Percentiles rank a stretch among this genome's conserved stretches.
phyloP scores from a whole-genome alignment of 2,113 vertebrate species.

The Numida meleagris region DNA sequence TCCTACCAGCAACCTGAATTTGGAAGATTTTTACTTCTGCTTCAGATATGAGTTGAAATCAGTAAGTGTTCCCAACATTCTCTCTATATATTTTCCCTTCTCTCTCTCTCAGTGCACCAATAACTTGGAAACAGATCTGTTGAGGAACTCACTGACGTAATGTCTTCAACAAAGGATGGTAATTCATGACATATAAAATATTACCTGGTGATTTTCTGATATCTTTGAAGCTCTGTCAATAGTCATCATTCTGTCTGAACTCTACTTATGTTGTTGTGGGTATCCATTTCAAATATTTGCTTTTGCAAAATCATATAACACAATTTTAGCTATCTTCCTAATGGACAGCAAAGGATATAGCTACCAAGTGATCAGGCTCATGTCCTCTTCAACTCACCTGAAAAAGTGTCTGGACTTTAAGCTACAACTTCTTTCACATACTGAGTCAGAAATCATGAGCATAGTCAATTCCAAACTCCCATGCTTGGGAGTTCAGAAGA shows the following conservation, averaged over 20 bases:
- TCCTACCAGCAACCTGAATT: background rate
- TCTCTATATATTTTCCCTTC: rapidly evolving
- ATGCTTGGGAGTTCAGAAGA: background rate
- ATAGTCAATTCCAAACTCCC: background rate
- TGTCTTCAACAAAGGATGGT: background rate
- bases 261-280: background rate
- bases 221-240: background rate
- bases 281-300: background rate
- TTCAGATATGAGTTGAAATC: background rate
- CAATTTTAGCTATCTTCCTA: background rate
- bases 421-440: background rate
- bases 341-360: background rate
- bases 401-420: background rate
- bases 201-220: background rate
- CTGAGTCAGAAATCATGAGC: background rate
- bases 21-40: background rate
- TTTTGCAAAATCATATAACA: background rate
- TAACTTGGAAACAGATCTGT: background rate
- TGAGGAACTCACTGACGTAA: background rate
- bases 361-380: background rate
- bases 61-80: background rate
- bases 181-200: background rate
- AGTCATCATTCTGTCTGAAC: background rate
- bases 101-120: background rate
- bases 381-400: background rate